A percentile compares a stretch with the other conserved stretches of the same genome.
These are phyloP conservation scores for Musca domestica DNA, from an alignment of 1,140 invertebrate species.

Conservation along the genomic window DNA sequence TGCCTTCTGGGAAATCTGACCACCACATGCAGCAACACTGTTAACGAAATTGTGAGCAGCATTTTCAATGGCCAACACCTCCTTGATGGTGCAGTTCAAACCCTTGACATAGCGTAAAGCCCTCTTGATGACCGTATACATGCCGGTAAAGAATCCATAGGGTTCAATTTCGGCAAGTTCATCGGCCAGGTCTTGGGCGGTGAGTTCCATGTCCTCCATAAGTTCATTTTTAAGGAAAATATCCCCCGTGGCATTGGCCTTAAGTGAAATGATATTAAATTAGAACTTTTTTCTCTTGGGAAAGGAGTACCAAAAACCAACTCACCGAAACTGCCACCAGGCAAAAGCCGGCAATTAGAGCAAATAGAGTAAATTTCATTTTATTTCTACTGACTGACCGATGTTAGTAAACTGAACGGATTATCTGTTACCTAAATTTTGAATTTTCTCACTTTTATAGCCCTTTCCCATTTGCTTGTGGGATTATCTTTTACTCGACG, in stretches of 20 bases:
- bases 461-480: too few species aligned
- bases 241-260: conserved; percentile 28
- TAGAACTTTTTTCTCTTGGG: background rate
- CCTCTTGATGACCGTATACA: conserved; percentile 17
- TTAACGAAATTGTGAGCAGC: conserved; percentile 31
- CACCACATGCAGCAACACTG: conserved; percentile 29
- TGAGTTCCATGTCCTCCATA: conserved; percentile 37
- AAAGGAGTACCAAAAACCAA: conserved; percentile 1
- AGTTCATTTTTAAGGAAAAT: conserved; percentile 32
- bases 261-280: background rate
- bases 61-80: conserved; percentile 24
- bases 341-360: background rate
- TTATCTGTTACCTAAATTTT: background rate
- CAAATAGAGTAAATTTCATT: conserved; percentile 16
- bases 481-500: too few species aligned
- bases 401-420: background rate
- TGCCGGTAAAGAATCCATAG: background rate
- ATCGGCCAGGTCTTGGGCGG: conserved; percentile 27
- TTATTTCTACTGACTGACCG: background rate
- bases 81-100: conserved; percentile 34
- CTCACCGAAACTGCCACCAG: conserved; percentile 17
- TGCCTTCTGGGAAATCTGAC: conserved; percentile 32
- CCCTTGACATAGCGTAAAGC: conserved; percentile 31
- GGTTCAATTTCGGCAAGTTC: conserved; percentile 9
- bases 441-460: too few species aligned